Base-by-base conservation (phyloP, 2,113 vertebrate species). In the Otolemur garnettii region DNA sequence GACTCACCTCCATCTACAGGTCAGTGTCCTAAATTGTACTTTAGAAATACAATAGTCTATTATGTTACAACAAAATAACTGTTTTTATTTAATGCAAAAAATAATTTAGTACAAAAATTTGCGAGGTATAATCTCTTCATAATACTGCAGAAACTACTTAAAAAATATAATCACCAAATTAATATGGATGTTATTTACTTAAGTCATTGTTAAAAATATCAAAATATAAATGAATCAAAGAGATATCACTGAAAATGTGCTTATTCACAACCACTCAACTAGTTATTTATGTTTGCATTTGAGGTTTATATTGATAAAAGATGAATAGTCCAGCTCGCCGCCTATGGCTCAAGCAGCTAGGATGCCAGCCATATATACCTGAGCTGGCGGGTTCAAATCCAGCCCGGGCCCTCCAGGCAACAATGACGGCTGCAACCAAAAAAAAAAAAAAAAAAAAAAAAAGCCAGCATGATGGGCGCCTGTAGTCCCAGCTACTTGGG, bases 131-230 rank as follows among this genome's bases (percentile, higher is more conserved):
- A 81, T 68, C 38, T 81, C 89, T 84, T 96, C 53, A 94, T 59
- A 91, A 88, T 59, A 84, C 71, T 80, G 64, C 7, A 95, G 71
- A 79, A 71, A 33, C 62, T 91, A 88, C 83, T 0, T 82, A 14
- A 74, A 81, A 81, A 93, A 91, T 83, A 87, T 38, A 90, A 59
- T 80, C 71, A 82, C 3, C 66, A 83, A 92, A 77, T 84, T 84
- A 85, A 90, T 83, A 69, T 62, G n/a, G 22, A 35, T 35, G 66
- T 15, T 45, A 84, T 30, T 86, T 64, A 78, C 4, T 90, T 83
- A 92, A 77, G 38, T 81, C 79, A 85, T 2, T 62, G 28, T 75
- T 50, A 84, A 95, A 91, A 80, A 87, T 45, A 86, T 79, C 59
- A 68, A 82, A 77, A 80, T 79, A 64, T 42, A 84, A 93, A 59